Evolutionary conservation across 92 coral and sea anemone genomes (phyloP).

Genomic region (Porites evermanni): DNA sequence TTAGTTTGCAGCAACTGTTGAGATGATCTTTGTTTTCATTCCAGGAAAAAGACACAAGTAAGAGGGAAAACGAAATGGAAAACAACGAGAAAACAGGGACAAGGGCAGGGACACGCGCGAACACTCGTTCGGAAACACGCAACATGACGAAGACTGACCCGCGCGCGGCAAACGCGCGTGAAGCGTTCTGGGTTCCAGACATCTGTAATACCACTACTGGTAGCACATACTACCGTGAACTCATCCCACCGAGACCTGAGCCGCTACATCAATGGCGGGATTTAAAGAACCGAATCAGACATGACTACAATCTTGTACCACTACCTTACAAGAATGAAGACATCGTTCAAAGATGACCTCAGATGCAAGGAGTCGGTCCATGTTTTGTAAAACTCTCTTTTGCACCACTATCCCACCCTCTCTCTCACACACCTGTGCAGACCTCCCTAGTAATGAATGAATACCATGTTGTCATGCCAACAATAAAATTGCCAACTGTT

Average conservation of each 20-base stretch:
- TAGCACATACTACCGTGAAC: slow-evolving; percentile 58
- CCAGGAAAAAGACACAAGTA: slow-evolving; percentile 25
- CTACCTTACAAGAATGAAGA: slow-evolving; percentile 72
- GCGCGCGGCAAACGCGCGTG: slow-evolving; percentile 57
- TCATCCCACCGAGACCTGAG: slow-evolving; percentile 68
- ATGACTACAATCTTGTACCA: slow-evolving; percentile 73
- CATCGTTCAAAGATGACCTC: slow-evolving; percentile 44
- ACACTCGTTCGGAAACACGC: slow-evolving; percentile 67
- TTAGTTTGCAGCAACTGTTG: no score
- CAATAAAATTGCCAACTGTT: no score
- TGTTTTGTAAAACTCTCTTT: no score
- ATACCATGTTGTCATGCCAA: no score
- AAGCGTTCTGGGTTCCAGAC: slow-evolving; percentile 61
- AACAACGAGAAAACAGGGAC: slow-evolving; percentile 41
- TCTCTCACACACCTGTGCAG: no score
- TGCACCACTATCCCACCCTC: no score
- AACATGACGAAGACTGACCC: slow-evolving; percentile 54
- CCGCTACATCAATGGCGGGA: slow-evolving; percentile 86
- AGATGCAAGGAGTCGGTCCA: background rate
- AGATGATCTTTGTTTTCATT: background rate
- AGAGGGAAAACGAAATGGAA: background rate
- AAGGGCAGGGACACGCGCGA: slow-evolving; percentile 60
- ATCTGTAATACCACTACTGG: slow-evolving; percentile 60
- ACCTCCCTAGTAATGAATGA: no score
- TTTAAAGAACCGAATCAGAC: slow-evolving; percentile 80